A percentile compares a stretch with the other conserved stretches of the same genome.
phyloP scores from a whole-genome alignment of 2,797 vertebrate genomes.

The Clarias fuscus region DNA sequence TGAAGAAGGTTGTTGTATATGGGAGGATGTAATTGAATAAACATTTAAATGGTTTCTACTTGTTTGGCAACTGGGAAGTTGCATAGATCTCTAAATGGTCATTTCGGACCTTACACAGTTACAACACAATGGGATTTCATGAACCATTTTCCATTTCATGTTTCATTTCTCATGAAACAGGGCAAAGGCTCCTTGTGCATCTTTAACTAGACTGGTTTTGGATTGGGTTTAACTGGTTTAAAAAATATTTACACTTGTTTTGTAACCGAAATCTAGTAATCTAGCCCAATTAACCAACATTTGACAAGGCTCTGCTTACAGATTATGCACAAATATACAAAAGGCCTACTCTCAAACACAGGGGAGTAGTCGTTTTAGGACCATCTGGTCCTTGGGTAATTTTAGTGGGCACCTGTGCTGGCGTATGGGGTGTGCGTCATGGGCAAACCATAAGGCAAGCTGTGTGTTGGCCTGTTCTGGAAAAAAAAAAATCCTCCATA shows the following conservation, averaged over 20 bases:
- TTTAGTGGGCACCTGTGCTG: constrained; percentile 71
- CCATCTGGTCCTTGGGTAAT: constrained; percentile 79
- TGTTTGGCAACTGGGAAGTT: not conserved
- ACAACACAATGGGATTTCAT: not conserved
- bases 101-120: not conserved
- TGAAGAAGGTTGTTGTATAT: not conserved
- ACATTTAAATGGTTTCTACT: not conserved
- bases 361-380: constrained; percentile 68
- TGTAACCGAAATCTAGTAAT: not conserved
- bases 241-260: not conserved
- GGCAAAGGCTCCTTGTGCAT: not conserved
- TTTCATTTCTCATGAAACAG: not conserved
- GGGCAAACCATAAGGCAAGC: constrained; percentile 71
- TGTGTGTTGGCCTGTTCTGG: constrained; percentile 73
- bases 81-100: not conserved
- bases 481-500: constrained; percentile 60
- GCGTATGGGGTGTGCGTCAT: constrained; percentile 64
- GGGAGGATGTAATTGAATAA: not conserved
- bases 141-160: too few species aligned
- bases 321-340: not conserved
- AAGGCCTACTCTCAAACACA: constrained; percentile 15
- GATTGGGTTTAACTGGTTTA: not conserved
- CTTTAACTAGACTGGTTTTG: not conserved
- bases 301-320: not conserved
- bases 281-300: not conserved